These are phyloP conservation scores for Sylvilagus floridanus DNA, from an alignment of 2,797 vertebrate species.

Conservation along the genomic window DNA sequence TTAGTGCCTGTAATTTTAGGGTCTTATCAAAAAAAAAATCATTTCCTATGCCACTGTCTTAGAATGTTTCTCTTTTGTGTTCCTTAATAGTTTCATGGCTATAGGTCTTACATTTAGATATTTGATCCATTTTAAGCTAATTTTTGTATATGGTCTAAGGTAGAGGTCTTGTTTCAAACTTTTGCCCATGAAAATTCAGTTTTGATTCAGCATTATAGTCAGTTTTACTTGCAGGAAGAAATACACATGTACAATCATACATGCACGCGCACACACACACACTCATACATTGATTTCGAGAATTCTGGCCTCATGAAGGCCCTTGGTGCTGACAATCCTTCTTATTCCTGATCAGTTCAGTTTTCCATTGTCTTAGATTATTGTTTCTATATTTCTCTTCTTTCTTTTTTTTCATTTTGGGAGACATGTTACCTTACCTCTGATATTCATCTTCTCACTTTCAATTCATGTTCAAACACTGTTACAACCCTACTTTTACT, in stretches of 20 bases:
- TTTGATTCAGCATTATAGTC: background rate
- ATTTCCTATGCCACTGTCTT: too few species aligned
- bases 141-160: too few species aligned
- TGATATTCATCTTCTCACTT: background rate
- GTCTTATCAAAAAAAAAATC: too few species aligned
- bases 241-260: rapidly evolving
- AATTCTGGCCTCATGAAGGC: background rate
- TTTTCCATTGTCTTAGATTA: background rate
- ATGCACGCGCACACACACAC: background rate
- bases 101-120: too few species aligned
- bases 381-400: background rate
- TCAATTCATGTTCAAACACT: background rate
- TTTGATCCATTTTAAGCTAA: too few species aligned
- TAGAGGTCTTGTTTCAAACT: too few species aligned
- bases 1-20: too few species aligned
- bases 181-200: too few species aligned
- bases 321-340: background rate
- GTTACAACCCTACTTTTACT: background rate
- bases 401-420: background rate
- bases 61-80: too few species aligned
- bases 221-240: background rate
- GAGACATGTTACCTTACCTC: background rate
- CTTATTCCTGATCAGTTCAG: background rate
- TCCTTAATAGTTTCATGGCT: too few species aligned
- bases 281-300: background rate